Base-by-base conservation (phyloP, 1,140 invertebrate genomes). In the Reticulitermes speratus region DNA sequence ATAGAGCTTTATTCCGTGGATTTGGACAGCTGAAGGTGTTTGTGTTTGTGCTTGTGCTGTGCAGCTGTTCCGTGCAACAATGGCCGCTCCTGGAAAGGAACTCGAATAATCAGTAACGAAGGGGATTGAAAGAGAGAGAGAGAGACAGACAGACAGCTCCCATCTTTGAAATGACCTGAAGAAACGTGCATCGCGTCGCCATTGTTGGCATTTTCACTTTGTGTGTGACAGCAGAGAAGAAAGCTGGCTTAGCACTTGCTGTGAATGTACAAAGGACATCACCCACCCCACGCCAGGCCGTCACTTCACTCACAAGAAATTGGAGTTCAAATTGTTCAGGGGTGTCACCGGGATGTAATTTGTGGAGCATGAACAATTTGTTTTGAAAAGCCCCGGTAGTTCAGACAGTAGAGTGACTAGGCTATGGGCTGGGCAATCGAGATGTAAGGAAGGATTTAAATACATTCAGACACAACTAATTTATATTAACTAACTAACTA, bases 151-250 rank as follows among this genome's bases (percentile, higher is more conserved):
- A 14, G 45, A 2, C 1, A 38, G 38, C 5, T 38, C 38, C 59
- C 19, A 19, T 65, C 59, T 65, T 65, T 65, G 59, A 65, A 65
- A 65, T 65, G 59, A 65, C 59, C 59, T 65, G 59, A n/a, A 75
- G 65, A 30, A 30, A 30, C 65, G 30, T 25, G 14, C 8, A 75
- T 19, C 25, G 25, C 65, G 7, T 30, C 65, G 30, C 25, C n/a
- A 75, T 75, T 75, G 65, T 75, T 30, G 25, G 65, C 25, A 75
- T 75, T 75, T 30, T 75, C 65, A 75, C 65, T 75, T 65, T 65
- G 59, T 75, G 65, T 75, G 65, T 75, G 65, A 75, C 65, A 75
- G 65, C 65, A 75, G 65, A 75, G 65, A 75, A 75, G 25, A 75
- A 75, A 75, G n/a, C 65, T 11, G 65, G 65, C 65, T 12, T 6